Evolutionary conservation across 2,797 vertebrate species (phyloP).

Genomic region (Melanotaenia trifasciata): DNA sequence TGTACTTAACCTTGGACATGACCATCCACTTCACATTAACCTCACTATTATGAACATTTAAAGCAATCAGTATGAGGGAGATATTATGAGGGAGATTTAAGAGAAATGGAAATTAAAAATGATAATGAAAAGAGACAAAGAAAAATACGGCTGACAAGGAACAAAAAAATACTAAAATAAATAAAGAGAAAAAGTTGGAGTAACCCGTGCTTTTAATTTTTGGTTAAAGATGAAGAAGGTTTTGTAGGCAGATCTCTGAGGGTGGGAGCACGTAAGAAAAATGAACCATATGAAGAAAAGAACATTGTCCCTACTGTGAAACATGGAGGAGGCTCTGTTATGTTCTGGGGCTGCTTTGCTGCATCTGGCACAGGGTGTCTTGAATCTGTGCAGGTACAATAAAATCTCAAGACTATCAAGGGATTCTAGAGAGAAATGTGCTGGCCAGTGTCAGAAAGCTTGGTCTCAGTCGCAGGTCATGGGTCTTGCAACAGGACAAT

Average conservation of each 20-base stretch:
- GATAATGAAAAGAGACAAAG: slow-evolving; percentile 24
- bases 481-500: too few relatives aligned
- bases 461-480: too few relatives aligned
- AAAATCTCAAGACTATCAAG: too few relatives aligned
- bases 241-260: slow-evolving; percentile 44
- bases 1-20: slow-evolving; percentile 22
- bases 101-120: slow-evolving; percentile 21
- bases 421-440: too few relatives aligned
- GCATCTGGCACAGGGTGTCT: too few relatives aligned
- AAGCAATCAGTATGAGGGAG: slow-evolving; percentile 10
- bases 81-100: slow-evolving; percentile 17
- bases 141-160: slow-evolving; percentile 16
- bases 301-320: too few relatives aligned
- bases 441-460: too few relatives aligned
- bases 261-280: slow-evolving; percentile 35
- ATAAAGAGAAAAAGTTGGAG: slow-evolving; percentile 18
- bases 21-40: slow-evolving; percentile 23
- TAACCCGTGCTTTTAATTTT: slow-evolving; percentile 46
- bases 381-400: too few relatives aligned
- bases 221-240: slow-evolving; percentile 52
- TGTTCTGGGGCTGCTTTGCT: too few relatives aligned
- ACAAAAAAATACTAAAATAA: slow-evolving; percentile 15
- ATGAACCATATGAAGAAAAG: too few relatives aligned
- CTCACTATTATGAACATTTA: slow-evolving; percentile 22
- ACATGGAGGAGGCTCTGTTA: too few relatives aligned